phyloP scores from a whole-genome alignment of 1,140 invertebrate genomes.

The Ctenoplectra terminalis region DNA sequence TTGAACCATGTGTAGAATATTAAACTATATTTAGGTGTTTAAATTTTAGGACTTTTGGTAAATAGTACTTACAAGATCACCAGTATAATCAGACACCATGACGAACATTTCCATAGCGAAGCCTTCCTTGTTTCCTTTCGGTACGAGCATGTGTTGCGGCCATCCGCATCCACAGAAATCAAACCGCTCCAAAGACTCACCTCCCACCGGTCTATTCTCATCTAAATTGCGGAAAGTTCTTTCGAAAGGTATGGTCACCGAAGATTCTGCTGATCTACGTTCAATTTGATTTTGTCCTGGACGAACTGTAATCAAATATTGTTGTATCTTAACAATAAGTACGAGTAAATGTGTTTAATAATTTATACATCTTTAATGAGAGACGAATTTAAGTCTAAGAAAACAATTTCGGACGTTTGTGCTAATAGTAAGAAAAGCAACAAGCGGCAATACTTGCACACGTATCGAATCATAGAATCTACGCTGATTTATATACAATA shows the following conservation, averaged over 20 bases:
- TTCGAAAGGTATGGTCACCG: constrained; percentile 89
- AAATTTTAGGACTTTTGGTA: too few relatives aligned
- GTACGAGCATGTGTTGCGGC: constrained; percentile 93
- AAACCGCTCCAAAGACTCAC: constrained; percentile 83
- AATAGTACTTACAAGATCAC: constrained; percentile 85
- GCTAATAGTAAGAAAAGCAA: too few relatives aligned
- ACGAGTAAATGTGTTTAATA: too few relatives aligned
- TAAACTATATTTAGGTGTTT: neutral
- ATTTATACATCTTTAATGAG: too few relatives aligned
- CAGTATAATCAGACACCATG: constrained; percentile 90
- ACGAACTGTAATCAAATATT: constrained; percentile 80
- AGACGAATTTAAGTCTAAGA: too few relatives aligned
- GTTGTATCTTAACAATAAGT: too few relatives aligned
- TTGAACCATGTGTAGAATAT: too few relatives aligned
- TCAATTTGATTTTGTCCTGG: constrained; percentile 86
- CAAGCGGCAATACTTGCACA: too few relatives aligned
- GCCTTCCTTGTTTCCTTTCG: constrained; percentile 88
- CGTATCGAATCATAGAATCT: too few relatives aligned
- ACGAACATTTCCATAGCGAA: constrained; percentile 89
- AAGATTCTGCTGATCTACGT: constrained; percentile 86
- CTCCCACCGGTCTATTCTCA: constrained; percentile 82
- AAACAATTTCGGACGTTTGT: too few relatives aligned
- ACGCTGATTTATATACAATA: too few relatives aligned
- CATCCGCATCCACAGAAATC: constrained; percentile 94
- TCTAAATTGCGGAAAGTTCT: constrained; percentile 87